Conservation (phyloP, 1,140 invertebrate genomes). For the Sweltsa coloradensis region DNA sequence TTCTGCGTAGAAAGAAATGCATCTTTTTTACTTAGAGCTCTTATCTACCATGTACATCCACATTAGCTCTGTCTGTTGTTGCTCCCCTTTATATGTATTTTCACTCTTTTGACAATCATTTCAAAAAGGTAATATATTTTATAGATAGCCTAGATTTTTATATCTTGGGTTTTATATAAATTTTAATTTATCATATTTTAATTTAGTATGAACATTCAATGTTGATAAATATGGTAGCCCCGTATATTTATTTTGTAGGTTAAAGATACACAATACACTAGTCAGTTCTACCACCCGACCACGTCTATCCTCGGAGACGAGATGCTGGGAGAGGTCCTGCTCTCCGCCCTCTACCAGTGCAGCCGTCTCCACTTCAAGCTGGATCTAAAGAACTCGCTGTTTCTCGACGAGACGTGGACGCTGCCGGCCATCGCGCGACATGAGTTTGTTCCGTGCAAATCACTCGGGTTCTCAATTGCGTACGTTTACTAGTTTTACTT, state of each 20-base stretch:
- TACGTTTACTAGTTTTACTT: no score
- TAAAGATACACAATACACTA: conserved; percentile 1
- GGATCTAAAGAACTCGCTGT: conserved; percentile 36
- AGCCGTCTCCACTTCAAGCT: conserved; percentile 38
- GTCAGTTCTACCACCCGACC: conserved; percentile 18
- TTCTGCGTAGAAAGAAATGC: no score
- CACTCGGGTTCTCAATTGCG: conserved; percentile 40
- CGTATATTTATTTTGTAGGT: background rate
- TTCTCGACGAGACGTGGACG: conserved; percentile 41
- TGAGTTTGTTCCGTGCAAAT: conserved; percentile 41
- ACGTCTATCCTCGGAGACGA: conserved; percentile 37
- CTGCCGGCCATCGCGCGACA: conserved; percentile 32
- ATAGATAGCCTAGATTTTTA: no score
- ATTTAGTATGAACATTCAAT: background rate
- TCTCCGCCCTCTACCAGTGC: conserved; percentile 41
- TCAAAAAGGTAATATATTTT: no score
- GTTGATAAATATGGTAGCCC: background rate
- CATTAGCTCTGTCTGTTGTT: no score
- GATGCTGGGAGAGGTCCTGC: conserved; percentile 42
- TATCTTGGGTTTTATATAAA: background rate
- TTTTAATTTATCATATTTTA: background rate
- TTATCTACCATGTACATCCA: no score
- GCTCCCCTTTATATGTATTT: no score
- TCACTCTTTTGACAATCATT: no score
- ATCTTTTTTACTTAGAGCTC: no score